Base-by-base conservation (phyloP, 2,888 invertebrate species). In the Lypha dubia region DNA sequence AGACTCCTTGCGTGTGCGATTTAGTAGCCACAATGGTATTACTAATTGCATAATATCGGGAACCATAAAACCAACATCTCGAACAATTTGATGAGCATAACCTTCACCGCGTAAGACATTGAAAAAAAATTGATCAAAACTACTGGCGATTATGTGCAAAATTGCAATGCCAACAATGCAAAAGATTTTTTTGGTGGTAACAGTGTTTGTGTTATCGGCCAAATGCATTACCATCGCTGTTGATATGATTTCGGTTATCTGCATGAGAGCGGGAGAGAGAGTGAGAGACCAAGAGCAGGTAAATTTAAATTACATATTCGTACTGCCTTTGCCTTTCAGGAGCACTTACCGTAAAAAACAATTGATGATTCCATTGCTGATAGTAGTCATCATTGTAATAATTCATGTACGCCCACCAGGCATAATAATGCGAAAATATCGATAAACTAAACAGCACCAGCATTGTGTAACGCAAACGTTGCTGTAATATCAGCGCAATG, bases 341-440 rank as follows among this genome's bases (percentile, higher is more conserved):
- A 35, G 35, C 13, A 17, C 41, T 91, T 88, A 93, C 93, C 88
- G 94, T 93, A 88, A 94, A 94, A 89, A 95, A 94, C 86, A 95
- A 90, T 89, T 95, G 95, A 90, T 95, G 95, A 89, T 94, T 94
- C 95, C 95, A 95, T 89, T 95, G 95, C 35, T 93, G 93, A 90
- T 95, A 95, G 89, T 94, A 95, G 86, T 95, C 95, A 86, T 95
- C 95, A 87, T 95, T 95, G 93, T 94, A 95, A 88, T 95, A 95
- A 90, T 95, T 95, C 83, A 95, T 93, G 87, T 94, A 95, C 65
- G 93, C 93, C 95, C 95, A 95, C 94, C 95, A 95, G 1, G 94
- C 94, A 88, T 95, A 95, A 88, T 95, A 95, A 88, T 95, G 95
- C 4, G 95, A 94, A 89, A 95, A 95, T 86, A 95, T 92, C 17